Base-by-base conservation (phyloP, 2,797 vertebrate genomes). In the Acridotheres tristis region DNA sequence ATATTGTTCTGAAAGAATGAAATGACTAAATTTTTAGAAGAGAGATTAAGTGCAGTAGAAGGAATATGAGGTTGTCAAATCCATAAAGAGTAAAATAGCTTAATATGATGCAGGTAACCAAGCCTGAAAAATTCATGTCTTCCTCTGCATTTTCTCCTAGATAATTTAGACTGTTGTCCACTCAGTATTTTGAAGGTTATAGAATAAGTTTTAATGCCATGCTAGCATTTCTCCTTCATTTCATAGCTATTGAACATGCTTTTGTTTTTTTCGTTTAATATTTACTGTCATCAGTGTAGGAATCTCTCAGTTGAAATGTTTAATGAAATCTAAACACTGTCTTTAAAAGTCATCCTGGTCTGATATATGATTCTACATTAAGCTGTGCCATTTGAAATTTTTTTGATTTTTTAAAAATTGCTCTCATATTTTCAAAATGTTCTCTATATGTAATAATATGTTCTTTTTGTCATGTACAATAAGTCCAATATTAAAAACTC, bases 401-500 rank as follows among this genome's bases (percentile, higher is more conserved):
- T 54, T 76, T 13, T 3, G 36, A 36, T 16, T 53, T 59, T 29
- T 32, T 54, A 13, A 6, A 32, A 54, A 43, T 74, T 94, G 30
- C 29, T 91, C 13, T 89, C 38, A 30, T 85, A 72, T 69, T 71
- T 89, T 82, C 15, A 79, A 15, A 66, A 43, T 53, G 38, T 22
- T 90, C 25, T 88, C 75, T 96, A 84, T 16, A 57, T 55, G 40
- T 16, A 95, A 7, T 50, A 71, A 67, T 47, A 79, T 51, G 94
- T 63, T 11, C 5, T 53, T 27, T 62, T 93, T 92, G 16, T 19
- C 5, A 4, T 1, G 0, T 68, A 27, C 9, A 75, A 51, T 11
- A 82, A 50, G 19, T 89, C 54, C 48, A 89, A 10, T 87, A 72
- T 58, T 94, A 94, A 94, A 96, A 96, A 7, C 13, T 15, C 82